A percentile compares a stretch with the other conserved stretches of the same genome.
phyloP scores from a whole-genome alignment of 2,113 vertebrate genomes.

The Platysteira castanea region DNA sequence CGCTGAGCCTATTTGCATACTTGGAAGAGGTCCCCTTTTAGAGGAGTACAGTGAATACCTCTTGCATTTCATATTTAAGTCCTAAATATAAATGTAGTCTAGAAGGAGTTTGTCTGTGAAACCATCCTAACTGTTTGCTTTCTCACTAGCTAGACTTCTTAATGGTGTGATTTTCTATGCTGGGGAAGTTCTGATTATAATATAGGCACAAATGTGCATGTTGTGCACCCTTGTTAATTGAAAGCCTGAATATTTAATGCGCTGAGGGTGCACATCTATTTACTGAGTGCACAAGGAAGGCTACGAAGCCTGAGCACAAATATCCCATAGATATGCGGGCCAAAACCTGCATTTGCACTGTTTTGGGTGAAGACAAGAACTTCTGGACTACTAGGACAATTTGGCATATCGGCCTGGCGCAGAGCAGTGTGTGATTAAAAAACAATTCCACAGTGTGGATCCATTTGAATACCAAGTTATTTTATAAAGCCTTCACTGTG shows the following conservation, averaged over 20 bases:
- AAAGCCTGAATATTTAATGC: constrained; percentile 20
- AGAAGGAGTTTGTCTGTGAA: constrained; percentile 18
- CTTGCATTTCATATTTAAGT: constrained; percentile 36
- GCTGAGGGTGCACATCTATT: not conserved
- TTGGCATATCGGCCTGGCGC: constrained; percentile 52
- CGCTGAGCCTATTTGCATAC: constrained; percentile 6
- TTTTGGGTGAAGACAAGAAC: constrained; percentile 66
- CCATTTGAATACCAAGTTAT: constrained; percentile 74
- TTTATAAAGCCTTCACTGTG: constrained; percentile 80
- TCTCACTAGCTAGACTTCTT: not conserved
- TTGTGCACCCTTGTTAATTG: not conserved
- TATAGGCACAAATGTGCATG: not conserved
- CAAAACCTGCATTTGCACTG: constrained; percentile 17
- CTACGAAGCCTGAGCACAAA: not conserved
- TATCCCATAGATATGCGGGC: not conserved
- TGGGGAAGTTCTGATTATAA: constrained; percentile 7
- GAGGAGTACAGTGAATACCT: constrained; percentile 21
- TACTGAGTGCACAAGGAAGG: constrained; percentile 35
- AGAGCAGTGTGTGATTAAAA: constrained; percentile 70
- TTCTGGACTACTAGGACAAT: constrained; percentile 56
- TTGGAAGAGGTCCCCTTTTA: constrained; percentile 30
- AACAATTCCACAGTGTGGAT: constrained; percentile 69
- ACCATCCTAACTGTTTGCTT: not conserved
- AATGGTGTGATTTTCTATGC: constrained; percentile 14
- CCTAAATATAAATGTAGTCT: constrained; percentile 43